A percentile compares a stretch with the other conserved stretches of the same genome.
Conservation (phyloP, 2,113 vertebrate species). For the Oreochromis niloticus region DNA sequence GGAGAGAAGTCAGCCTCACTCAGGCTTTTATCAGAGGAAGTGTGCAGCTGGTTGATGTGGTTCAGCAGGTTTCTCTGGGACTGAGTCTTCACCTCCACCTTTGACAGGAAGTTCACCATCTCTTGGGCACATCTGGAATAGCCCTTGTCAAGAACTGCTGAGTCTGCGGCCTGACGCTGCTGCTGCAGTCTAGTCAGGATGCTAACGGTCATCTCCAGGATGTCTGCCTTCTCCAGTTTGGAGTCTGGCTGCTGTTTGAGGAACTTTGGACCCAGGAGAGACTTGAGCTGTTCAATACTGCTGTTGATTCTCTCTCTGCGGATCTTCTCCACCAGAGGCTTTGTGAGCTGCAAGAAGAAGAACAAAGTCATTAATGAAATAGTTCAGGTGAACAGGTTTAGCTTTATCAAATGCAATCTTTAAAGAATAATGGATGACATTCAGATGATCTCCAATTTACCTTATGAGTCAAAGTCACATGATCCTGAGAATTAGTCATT, state of each 20-base stretch:
- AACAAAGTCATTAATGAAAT: background rate
- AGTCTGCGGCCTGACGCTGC: background rate
- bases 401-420: rapidly evolving
- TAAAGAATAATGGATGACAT: rapidly evolving
- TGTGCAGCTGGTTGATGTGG: conserved; percentile 30
- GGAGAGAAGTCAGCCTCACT: conserved; percentile 10
- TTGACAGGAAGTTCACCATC: background rate
- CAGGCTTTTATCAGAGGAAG: background rate
- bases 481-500: background rate
- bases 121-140: background rate
- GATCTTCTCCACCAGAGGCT: conserved; percentile 61
- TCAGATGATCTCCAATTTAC: background rate
- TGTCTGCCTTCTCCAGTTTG: conserved; percentile 63
- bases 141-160: background rate
- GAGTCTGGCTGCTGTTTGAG: conserved; percentile 60
- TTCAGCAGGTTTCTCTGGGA: conserved; percentile 5
- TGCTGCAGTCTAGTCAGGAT: conserved; percentile 14
- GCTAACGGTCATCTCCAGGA: background rate
- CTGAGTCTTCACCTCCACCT: rapidly evolving
- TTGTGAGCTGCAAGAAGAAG: conserved; percentile 29
- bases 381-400: rapidly evolving
- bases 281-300: conserved; percentile 62
- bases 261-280: conserved; percentile 52
- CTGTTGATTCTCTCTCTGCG: conserved; percentile 63
- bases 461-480: conserved; percentile 23